Base-by-base conservation (phyloP, 2,797 vertebrate species). In the Dallia pectoralis region DNA sequence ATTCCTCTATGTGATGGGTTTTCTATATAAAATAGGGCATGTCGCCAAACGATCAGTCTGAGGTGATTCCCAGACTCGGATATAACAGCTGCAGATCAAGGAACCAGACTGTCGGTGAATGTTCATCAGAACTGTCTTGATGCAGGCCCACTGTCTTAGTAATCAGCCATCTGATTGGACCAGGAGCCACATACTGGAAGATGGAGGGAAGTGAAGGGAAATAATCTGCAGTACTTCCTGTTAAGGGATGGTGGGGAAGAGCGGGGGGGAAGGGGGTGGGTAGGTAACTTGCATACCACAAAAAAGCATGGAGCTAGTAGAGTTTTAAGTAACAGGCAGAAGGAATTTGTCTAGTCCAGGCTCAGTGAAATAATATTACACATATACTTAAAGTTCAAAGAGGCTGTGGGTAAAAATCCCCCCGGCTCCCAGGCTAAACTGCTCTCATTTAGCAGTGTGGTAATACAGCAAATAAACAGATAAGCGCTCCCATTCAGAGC, bases 331-430 rank as follows among this genome's bases (percentile, higher is more conserved):
- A 89, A 86, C 79, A 83, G 78, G 81, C 81, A 79, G 80, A 75
- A 77, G 85, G 82, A 85, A 79, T 81, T 76, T 84, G 82, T 89
- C 83, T 86, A 78, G 83, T 83, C 8, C 69, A 78, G 81, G 81
- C 86, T 89, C 80, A 86, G 79, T 84, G 79, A 86, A 89, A 88
- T 87, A 86, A 87, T 88, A 86, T 90, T 81, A 85, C 74, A 88
- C 82, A 81, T 86, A 83, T 83, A 84, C 82, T 87, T 84, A 80
- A 72, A 86, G 84, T 89, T 90, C 84, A 89, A 89, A 90, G 74
- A 77, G 62, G 44, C 69, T 66, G 67, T 70, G 75, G 19, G 67
- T 70, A 75, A 69, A 83, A 80, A 74, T 69, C 67, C 69, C 11
- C 59, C 76, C 4, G 33, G 61, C 77, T 63, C 70, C 81, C 25